phyloP scores from a whole-genome alignment of 2,113 vertebrate genomes.

The Phaethon lepturus region DNA sequence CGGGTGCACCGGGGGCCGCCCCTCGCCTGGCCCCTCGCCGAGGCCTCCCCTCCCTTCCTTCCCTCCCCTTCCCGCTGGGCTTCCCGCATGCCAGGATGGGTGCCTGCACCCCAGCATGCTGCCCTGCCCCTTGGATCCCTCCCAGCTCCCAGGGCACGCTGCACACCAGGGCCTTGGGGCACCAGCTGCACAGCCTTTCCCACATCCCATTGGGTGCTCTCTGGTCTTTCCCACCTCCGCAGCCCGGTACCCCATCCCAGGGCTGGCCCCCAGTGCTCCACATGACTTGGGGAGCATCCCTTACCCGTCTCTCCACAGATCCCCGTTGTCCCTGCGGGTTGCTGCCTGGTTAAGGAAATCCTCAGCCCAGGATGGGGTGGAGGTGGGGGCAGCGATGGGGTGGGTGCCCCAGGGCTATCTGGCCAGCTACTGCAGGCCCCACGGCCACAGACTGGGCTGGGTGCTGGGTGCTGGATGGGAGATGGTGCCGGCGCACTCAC shows the following conservation, averaged over 20 bases:
- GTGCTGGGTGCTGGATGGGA: not conserved
- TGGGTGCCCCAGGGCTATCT: not conserved
- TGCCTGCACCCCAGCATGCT: not conserved
- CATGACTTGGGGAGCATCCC: not conserved
- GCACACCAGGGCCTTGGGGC: accelerated
- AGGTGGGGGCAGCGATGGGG: not conserved
- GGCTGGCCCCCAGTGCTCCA: not conserved
- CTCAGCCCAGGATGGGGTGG: accelerated
- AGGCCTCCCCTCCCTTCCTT: not conserved
- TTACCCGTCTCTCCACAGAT: not conserved
- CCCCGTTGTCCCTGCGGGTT: not conserved
- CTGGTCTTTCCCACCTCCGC: accelerated
- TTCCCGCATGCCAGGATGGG: not conserved
- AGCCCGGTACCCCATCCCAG: not conserved
- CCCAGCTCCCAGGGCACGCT: not conserved
- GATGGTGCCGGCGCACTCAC: accelerated
- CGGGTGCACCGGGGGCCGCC: not conserved
- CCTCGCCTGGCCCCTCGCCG: not conserved
- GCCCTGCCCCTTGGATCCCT: not conserved
- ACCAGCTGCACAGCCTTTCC: not conserved
- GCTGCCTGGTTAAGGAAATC: not conserved
- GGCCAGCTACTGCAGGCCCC: not conserved
- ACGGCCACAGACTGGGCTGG: accelerated
- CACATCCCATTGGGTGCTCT: not conserved
- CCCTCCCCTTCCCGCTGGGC: not conserved